These are phyloP conservation scores for Rhimphoctona megacephalus DNA, from an alignment of 2,888 invertebrate species.

Conservation along the genomic window DNA sequence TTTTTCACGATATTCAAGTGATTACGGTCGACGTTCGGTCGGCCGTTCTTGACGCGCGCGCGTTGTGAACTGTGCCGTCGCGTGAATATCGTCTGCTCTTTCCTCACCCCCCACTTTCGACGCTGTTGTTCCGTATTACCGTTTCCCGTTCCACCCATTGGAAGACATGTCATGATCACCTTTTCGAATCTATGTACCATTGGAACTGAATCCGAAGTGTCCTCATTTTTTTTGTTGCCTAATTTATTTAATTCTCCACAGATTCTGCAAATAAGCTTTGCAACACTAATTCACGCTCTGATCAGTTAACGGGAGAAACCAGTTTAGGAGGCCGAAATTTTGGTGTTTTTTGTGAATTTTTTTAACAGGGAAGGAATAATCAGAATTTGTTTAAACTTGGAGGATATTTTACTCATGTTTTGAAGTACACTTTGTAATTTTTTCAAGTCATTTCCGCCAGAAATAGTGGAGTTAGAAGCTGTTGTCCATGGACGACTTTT, in stretches of 20 bases:
- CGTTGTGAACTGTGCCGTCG: conserved; percentile 72
- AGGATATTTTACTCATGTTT: too few relatives aligned
- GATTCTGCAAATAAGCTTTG: conserved; percentile 10
- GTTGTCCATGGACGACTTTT: too few relatives aligned
- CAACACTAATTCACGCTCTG: too few relatives aligned
- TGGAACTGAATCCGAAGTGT: conserved; percentile 34
- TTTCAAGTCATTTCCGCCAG: too few relatives aligned
- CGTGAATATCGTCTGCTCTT: conserved; percentile 68
- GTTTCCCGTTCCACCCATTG: conserved; percentile 62
- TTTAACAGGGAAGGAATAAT: too few relatives aligned
- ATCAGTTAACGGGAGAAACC: too few relatives aligned
- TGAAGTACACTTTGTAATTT: too few relatives aligned
- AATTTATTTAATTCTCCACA: background rate
- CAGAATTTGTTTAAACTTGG: too few relatives aligned
- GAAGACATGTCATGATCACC: conserved; percentile 50
- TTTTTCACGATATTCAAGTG: conserved; percentile 52
- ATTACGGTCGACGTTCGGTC: conserved; percentile 62
- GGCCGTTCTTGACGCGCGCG: conserved; percentile 71
- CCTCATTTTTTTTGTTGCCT: conserved; percentile 5
- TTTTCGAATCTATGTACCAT: conserved; percentile 39
- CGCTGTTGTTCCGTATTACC: conserved; percentile 42
- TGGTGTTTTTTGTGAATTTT: too few relatives aligned
- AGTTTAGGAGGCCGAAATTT: too few relatives aligned
- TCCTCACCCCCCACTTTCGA: conserved; percentile 50
- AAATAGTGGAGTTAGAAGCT: too few relatives aligned